Percentiles rank a stretch among this genome's conserved stretches.
Conservation (phyloP, 1,140 invertebrate species). For the Plodia interpunctella region DNA sequence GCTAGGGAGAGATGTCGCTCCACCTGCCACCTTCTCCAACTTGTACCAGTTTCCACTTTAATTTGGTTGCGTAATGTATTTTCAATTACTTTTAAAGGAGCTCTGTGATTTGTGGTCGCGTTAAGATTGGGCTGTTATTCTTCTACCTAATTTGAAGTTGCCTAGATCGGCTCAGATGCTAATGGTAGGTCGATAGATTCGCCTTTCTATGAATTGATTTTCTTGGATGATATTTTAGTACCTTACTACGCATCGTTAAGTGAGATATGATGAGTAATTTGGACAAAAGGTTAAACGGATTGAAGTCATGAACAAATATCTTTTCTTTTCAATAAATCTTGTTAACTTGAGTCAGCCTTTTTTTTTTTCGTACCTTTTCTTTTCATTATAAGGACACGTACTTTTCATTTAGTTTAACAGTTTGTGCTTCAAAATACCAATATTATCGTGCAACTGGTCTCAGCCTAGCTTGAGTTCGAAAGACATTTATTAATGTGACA, state of each 20-base stretch:
- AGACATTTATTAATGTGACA: conserved; percentile 1
- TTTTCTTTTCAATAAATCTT: too few relatives aligned
- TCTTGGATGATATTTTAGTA: neutral
- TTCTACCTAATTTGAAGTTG: conserved; percentile 20
- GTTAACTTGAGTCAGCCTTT: too few relatives aligned
- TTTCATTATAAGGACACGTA: too few relatives aligned
- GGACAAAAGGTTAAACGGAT: too few relatives aligned
- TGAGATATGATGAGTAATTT: too few relatives aligned
- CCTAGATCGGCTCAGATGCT: conserved; percentile 6
- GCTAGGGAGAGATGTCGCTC: conserved; percentile 63
- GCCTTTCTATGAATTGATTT: neutral
- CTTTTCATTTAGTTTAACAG: too few relatives aligned
- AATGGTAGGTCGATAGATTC: neutral
- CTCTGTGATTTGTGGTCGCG: conserved; percentile 67
- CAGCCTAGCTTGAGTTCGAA: too few relatives aligned
- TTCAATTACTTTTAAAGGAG: conserved; percentile 74
- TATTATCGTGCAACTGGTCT: too few relatives aligned
- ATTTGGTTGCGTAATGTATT: conserved; percentile 77
- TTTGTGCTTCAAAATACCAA: too few relatives aligned
- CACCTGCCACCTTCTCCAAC: conserved; percentile 62
- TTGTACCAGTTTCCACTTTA: conserved; percentile 75
- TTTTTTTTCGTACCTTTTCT: too few relatives aligned
- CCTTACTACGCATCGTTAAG: neutral
- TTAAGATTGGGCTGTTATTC: conserved; percentile 55
- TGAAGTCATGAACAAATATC: too few relatives aligned